These are phyloP conservation scores for Hephaestus fuliginosus DNA, from an alignment of 2,797 vertebrate species.

Conservation along the genomic window DNA sequence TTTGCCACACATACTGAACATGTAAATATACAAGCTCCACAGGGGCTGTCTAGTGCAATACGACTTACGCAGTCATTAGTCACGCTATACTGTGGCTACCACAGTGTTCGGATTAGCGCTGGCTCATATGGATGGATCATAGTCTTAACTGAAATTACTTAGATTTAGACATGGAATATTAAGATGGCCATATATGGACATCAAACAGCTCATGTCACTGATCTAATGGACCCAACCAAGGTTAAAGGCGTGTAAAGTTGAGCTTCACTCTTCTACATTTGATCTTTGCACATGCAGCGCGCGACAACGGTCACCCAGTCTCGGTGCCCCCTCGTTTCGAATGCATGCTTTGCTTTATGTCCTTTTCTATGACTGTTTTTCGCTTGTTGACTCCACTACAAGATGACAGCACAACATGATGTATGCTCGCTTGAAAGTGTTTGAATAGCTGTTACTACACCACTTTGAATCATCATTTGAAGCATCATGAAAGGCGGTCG, in stretches of 20 bases:
- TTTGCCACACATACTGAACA: constrained; percentile 9
- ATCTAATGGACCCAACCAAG: constrained; percentile 52
- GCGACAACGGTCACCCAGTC: neutral
- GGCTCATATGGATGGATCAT: constrained; percentile 73
- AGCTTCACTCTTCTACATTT: constrained; percentile 40
- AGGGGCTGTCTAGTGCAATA: constrained; percentile 61
- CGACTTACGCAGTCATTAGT: constrained; percentile 50
- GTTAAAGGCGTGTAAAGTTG: constrained; percentile 31
- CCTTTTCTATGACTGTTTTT: neutral
- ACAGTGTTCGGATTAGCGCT: constrained; percentile 66
- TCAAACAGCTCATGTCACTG: constrained; percentile 46
- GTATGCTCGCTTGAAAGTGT: constrained; percentile 2
- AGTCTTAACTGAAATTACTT: constrained; percentile 74
- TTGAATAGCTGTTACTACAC: no score
- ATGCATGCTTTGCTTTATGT: neutral
- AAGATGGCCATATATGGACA: constrained; percentile 69
- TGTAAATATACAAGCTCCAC: constrained; percentile 54
- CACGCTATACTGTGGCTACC: constrained; percentile 67
- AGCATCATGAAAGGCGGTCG: constrained; percentile 19
- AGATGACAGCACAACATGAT: neutral
- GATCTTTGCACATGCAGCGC: constrained; percentile 23
- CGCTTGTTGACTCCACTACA: neutral
- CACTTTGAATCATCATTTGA: no score
- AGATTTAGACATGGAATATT: constrained; percentile 65
- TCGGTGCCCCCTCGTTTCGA: neutral